Evolutionary conservation across 2,888 invertebrate species (phyloP), one percentile per base, ranked within the genome.

Genomic region (Aleiodes testaceus): DNA sequence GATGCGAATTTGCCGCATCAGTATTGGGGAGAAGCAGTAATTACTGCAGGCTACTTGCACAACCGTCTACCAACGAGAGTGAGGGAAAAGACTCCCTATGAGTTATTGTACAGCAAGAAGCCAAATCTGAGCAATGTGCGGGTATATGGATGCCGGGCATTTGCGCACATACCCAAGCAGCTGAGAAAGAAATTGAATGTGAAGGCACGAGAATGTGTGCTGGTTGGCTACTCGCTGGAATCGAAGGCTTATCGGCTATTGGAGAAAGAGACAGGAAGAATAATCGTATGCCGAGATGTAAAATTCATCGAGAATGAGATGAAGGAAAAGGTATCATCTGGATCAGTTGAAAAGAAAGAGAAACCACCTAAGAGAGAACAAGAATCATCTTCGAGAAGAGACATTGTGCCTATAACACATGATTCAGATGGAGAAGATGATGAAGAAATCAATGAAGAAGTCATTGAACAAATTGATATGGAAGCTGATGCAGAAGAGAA

Each of bases 11-110:
- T 82, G 7, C 69, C 76, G 4, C 50, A 77, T 11, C 50, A 44
- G 5, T 79, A 80, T 65, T 84, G 82, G 80, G 80, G 79, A 45
- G 84, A 84, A 70, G 81, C 83, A n/a, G 75, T 80, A 1, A 72
- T 70, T 14, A 78, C 79, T 11, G 81, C 79, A 14, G 72, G 74
- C 45, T 76, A 79, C 55, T 59, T 80, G 14, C 77, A 78, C 68
- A 83, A 83, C 53, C 66, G 77, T 16, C 53, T 71, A 6, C 74
- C 73, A 30, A 73, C 72, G 1, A 73, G 52, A 30, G 5, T 66
- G 3, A 69, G 47, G 64, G 65, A 53, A 11, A 53, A 22, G 16
- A 76, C 74, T 44, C 72, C 69, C 12, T 68, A 53, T 61, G 73
- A 70, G 47, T 63, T 53, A n/a, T 73, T 69, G 72, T 59, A 30